phyloP scores from a whole-genome alignment of 2,888 invertebrate genomes.

The Lamellibrachia columna region DNA sequence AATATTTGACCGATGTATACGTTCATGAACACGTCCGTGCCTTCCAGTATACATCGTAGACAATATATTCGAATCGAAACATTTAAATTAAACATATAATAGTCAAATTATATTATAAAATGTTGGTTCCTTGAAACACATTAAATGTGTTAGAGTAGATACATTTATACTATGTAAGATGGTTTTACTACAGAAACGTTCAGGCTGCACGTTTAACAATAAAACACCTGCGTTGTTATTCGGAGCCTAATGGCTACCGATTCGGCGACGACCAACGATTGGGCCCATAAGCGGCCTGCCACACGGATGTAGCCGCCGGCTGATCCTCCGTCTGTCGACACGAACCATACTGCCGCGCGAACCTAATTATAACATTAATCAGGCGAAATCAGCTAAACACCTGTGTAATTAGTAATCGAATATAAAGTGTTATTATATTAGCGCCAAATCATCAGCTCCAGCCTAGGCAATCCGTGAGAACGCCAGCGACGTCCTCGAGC shows the following conservation, averaged over 20 bases:
- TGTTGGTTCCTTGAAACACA: no score
- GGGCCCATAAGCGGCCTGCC: neutral
- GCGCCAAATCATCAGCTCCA: neutral
- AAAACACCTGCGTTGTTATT: neutral
- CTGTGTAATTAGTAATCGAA: conserved; percentile 1
- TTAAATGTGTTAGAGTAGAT: no score
- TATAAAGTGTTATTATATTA: conserved; percentile 1
- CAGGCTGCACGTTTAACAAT: neutral
- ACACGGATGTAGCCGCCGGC: neutral
- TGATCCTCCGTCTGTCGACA: neutral
- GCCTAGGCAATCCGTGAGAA: neutral
- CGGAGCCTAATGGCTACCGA: neutral
- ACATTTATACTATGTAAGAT: no score
- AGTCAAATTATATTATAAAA: no score
- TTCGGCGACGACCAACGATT: neutral
- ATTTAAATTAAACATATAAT: no score
- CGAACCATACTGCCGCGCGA: neutral
- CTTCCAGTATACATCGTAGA: no score
- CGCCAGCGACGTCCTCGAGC: neutral
- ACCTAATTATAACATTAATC: conserved; percentile 1
- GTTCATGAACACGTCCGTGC: no score
- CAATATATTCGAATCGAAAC: no score
- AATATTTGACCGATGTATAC: no score
- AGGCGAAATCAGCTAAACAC: neutral
- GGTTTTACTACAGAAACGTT: no score